phyloP scores from a whole-genome alignment of 2,797 vertebrate genomes.

The Poeciliopsis turneri region DNA sequence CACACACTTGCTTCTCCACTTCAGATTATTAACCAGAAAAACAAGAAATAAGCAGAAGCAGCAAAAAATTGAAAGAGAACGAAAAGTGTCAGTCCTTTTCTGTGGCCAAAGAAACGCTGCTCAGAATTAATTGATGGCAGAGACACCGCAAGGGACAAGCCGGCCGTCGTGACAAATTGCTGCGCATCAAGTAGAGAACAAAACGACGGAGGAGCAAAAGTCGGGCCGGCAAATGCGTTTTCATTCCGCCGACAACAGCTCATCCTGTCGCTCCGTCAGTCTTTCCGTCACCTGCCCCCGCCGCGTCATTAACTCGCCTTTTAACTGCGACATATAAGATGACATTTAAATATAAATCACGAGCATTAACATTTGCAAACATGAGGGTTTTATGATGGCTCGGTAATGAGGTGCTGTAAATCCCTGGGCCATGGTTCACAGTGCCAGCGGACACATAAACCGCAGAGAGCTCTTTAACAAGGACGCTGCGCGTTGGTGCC shows the following conservation, averaged over 20 bases:
- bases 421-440: slow-evolving; percentile 57
- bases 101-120: slow-evolving; percentile 48
- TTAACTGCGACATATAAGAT: slow-evolving; percentile 63
- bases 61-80: slow-evolving; percentile 25
- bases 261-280: slow-evolving; percentile 26
- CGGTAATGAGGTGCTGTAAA: slow-evolving; percentile 70
- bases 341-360: slow-evolving; percentile 73
- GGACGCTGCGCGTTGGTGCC: slow-evolving; percentile 34
- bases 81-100: slow-evolving; percentile 48
- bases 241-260: slow-evolving; percentile 34
- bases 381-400: slow-evolving; percentile 65
- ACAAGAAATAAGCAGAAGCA: slow-evolving; percentile 40
- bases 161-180: slow-evolving; percentile 56
- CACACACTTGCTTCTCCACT: slow-evolving; percentile 26
- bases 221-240: slow-evolving; percentile 40
- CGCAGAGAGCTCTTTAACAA: slow-evolving; percentile 63
- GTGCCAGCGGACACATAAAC: slow-evolving; percentile 57
- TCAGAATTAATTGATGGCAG: slow-evolving; percentile 63
- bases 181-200: slow-evolving; percentile 47
- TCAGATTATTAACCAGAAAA: slow-evolving; percentile 61
- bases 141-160: slow-evolving; percentile 46
- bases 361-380: slow-evolving; percentile 74
- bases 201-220: slow-evolving; percentile 46
- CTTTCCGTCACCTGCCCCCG: neutral
- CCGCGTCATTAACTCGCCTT: slow-evolving; percentile 61